Percentiles rank a stretch among this genome's conserved stretches.
Conservation (phyloP, 2,797 vertebrate genomes). For the Iguana delicatissima region DNA sequence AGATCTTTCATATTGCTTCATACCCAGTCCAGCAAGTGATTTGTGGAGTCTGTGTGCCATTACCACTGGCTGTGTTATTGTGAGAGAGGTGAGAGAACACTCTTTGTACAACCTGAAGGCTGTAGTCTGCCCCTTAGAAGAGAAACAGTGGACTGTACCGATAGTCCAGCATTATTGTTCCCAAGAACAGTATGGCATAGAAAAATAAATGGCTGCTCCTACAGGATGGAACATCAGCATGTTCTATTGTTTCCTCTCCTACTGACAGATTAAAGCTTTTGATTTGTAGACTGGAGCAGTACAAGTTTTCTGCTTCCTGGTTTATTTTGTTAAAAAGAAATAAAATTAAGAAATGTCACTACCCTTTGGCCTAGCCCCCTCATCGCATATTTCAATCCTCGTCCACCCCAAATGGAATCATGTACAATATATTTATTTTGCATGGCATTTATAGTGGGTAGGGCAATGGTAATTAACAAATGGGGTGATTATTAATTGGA, state of each 20-base stretch:
- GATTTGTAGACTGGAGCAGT: neutral
- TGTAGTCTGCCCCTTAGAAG: neutral
- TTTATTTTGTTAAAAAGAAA: neutral
- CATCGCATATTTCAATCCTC: neutral
- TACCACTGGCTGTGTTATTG: neutral
- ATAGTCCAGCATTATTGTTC: neutral
- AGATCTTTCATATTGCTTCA: neutral
- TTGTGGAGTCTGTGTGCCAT: neutral
- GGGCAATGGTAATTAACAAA: neutral
- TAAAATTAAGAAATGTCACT: slow-evolving; percentile 5
- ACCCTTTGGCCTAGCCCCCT: neutral
- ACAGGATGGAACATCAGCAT: neutral
- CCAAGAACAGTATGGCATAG: neutral
- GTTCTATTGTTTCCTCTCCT: neutral
- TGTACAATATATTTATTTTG: neutral
- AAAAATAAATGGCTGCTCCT: neutral
- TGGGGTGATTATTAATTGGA: neutral
- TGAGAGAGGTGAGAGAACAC: neutral
- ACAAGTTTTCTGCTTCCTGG: neutral
- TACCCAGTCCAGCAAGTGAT: neutral
- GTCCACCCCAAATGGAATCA: neutral
- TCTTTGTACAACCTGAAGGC: neutral
- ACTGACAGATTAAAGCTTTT: neutral
- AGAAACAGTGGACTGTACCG: neutral
- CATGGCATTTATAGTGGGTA: neutral